Evolutionary conservation across 2,113 vertebrate species (phyloP).

Genomic region (Leiothrix lutea): DNA sequence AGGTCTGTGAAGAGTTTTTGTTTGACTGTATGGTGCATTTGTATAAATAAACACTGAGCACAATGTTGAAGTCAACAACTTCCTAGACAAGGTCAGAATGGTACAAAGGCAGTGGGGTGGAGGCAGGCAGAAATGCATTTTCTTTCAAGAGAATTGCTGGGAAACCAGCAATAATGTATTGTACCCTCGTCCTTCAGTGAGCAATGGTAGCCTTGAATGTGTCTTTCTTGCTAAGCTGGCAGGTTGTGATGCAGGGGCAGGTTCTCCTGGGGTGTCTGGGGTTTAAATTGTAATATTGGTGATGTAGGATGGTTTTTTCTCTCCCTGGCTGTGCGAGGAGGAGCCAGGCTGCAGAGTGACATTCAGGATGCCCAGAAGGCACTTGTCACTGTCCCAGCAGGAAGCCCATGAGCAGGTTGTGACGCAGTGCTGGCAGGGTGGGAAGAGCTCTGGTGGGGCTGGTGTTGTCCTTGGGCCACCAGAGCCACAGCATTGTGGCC

Average conservation of each 20-base stretch:
- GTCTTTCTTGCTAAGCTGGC: background rate
- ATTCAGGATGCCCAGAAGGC: background rate
- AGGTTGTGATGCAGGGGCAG: background rate
- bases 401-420: accelerated
- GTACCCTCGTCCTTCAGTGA: slow-evolving; percentile 68
- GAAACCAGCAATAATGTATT: slow-evolving; percentile 65
- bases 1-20: slow-evolving; percentile 2
- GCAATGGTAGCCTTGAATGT: slow-evolving; percentile 34
- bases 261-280: background rate
- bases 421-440: background rate
- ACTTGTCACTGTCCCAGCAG: background rate
- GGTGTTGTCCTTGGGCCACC: background rate
- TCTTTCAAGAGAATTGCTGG: slow-evolving; percentile 70
- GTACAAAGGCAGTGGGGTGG: slow-evolving; percentile 50
- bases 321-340: background rate
- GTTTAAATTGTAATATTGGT: background rate
- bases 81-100: slow-evolving; percentile 61
- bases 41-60: slow-evolving; percentile 67
- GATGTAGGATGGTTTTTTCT: background rate
- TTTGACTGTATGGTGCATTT: slow-evolving; percentile 46
- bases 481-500: background rate
- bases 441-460: background rate
- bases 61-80: slow-evolving; percentile 66
- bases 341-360: background rate
- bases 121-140: slow-evolving; percentile 47